Conservation (phyloP, 2,888 invertebrate genomes). For the Orthosia incerta region DNA sequence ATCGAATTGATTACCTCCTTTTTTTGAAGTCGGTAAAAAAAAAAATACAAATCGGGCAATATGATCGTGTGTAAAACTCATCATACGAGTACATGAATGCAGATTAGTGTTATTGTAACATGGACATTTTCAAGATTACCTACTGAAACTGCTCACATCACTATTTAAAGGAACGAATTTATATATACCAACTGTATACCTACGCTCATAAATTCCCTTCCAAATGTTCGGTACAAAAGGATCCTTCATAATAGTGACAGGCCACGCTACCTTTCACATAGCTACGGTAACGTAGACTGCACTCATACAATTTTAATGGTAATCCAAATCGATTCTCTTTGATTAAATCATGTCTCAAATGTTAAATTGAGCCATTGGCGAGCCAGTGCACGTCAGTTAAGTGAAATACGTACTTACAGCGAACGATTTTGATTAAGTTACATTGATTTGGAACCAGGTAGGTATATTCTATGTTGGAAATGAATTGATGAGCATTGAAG, state of each 20-base stretch:
- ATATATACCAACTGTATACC: not conserved
- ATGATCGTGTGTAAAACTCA: no score
- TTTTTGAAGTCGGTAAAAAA: no score
- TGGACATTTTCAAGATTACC: no score
- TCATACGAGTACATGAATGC: no score
- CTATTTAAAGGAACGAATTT: not conserved
- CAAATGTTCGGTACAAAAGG: conserved; percentile 8
- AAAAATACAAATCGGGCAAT: no score
- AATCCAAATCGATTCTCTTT: conserved; percentile 45
- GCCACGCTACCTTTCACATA: not conserved
- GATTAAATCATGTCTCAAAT: conserved; percentile 44
- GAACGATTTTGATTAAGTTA: conserved; percentile 9
- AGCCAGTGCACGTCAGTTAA: conserved; percentile 6
- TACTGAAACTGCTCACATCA: not conserved
- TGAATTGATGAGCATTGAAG: not conserved
- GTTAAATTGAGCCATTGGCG: conserved; percentile 44
- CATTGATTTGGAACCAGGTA: conserved; percentile 3
- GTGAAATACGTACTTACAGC: conserved; percentile 7
- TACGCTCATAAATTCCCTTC: conserved; percentile 1
- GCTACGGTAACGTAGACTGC: conserved; percentile 6
- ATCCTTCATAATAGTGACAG: not conserved
- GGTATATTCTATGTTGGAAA: not conserved
- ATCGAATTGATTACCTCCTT: no score
- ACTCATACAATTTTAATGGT: conserved; percentile 39
- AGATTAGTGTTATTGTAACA: no score